Evolutionary conservation across 2,113 vertebrate genomes (phyloP), one percentile per base, ranked within the genome.

Genomic region (Carassius auratus): DNA sequence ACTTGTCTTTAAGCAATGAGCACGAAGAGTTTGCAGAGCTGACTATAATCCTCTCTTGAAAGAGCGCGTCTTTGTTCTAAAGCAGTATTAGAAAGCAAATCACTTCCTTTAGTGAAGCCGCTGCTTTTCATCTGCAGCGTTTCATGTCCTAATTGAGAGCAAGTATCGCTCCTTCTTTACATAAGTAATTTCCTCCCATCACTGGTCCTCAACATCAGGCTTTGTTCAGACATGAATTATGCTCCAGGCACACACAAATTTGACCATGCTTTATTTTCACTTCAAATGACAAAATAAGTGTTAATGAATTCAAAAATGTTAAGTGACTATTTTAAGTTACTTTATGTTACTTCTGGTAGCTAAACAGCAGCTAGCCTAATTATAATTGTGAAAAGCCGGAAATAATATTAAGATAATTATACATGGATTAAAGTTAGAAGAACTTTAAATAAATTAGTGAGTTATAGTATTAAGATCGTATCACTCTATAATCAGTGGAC

Each of bases 1-100:
- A 81, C 90, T 88, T 91, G 89, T 62, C 62, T 90, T 92, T 93
- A 91, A 92, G 92, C 91, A 93, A 92, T 91, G 92, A 94, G 91
- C 83, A 83, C 10, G 90, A 17, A 48, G 52, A 91, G 93, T 95
- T 95, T 95, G 91, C 94, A 92, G 93, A 95, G 94, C 94, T 93
- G 94, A 88, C 76, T 88, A 86, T 95, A 94, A 95, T 94, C 94
- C 90, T 66, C 15, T 0, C 89, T 93, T 95, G 90, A 94, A 95
- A 95, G 93, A 90, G 88, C 86, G 68, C 64, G 4, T 89, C 84
- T 89, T 92, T 92, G 91, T 91, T 85, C 38, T 84, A 77, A 50
- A 83, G 64, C 76, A 55, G 90, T 90, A 91, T 90, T 84, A 93
- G 89, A 91, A 91, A 88, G 91, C 77, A 90, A 90, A 93, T 90